Evolutionary conservation across 2,888 invertebrate genomes (phyloP).

Genomic region (Parnassius apollo): DNA sequence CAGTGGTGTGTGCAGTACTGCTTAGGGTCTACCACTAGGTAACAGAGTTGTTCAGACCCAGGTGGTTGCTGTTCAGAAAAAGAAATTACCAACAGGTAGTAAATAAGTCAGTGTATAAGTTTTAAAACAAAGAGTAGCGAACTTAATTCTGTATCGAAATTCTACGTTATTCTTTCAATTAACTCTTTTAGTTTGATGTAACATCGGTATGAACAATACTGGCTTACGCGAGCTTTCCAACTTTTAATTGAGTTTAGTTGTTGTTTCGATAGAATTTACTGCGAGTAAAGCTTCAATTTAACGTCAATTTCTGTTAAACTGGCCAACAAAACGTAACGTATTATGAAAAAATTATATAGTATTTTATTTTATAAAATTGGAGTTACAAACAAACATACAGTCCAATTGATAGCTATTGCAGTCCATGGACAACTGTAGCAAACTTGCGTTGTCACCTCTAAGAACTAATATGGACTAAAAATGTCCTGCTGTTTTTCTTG

Average conservation of each 20-base stretch:
- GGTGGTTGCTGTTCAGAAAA: too few relatives aligned
- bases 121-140: not conserved
- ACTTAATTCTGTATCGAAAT: slow-evolving; percentile 16
- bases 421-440: too few relatives aligned
- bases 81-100: too few relatives aligned
- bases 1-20: too few relatives aligned
- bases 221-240: slow-evolving; percentile 28
- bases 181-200: slow-evolving; percentile 28
- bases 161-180: slow-evolving; percentile 26
- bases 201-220: slow-evolving; percentile 27
- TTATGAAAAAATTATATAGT: not conserved
- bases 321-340: slow-evolving; percentile 8
- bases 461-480: too few relatives aligned
- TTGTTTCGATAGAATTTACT: slow-evolving; percentile 29
- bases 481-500: too few relatives aligned
- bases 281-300: slow-evolving; percentile 27
- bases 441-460: too few relatives aligned
- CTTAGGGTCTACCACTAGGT: too few relatives aligned
- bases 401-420: too few relatives aligned
- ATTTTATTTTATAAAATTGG: not conserved
- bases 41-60: too few relatives aligned
- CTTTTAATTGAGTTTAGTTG: slow-evolving; percentile 30
- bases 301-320: slow-evolving; percentile 24
- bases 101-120: too few relatives aligned
- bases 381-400: not conserved